Evolutionary conservation across 2,113 vertebrate genomes (phyloP).

Genomic region (Salminus brasiliensis): DNA sequence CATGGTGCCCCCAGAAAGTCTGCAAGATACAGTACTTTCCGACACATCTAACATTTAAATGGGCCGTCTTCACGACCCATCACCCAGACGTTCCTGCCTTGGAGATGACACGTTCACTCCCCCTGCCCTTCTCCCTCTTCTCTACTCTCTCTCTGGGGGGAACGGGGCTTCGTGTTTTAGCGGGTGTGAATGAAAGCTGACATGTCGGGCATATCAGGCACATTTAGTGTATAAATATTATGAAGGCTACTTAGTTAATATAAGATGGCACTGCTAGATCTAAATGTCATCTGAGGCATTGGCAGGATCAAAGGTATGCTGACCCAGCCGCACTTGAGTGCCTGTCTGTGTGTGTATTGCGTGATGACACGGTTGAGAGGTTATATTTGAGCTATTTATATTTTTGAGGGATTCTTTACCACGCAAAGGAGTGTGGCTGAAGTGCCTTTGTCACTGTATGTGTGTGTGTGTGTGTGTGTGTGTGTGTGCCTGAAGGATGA

Average conservation of each 20-base stretch:
- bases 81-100: neutral
- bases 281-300: neutral
- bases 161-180: neutral
- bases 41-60: constrained; percentile 5
- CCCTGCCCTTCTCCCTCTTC: neutral
- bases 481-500: constrained; percentile 20
- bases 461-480: neutral
- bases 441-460: neutral
- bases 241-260: neutral
- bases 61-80: neutral
- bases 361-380: neutral
- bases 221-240: neutral
- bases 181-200: neutral
- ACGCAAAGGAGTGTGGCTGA: neutral
- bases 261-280: neutral
- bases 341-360: constrained; percentile 3
- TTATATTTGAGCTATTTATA: neutral
- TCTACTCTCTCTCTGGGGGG: neutral
- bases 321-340: neutral
- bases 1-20: constrained; percentile 27
- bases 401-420: neutral
- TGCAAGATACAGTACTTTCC: neutral
- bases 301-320: neutral
- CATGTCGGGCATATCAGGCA: neutral
- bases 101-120: neutral